These are phyloP conservation scores for Flexamia atlantica DNA, from an alignment of 2,888 invertebrate genomes.

Conservation along the genomic window DNA sequence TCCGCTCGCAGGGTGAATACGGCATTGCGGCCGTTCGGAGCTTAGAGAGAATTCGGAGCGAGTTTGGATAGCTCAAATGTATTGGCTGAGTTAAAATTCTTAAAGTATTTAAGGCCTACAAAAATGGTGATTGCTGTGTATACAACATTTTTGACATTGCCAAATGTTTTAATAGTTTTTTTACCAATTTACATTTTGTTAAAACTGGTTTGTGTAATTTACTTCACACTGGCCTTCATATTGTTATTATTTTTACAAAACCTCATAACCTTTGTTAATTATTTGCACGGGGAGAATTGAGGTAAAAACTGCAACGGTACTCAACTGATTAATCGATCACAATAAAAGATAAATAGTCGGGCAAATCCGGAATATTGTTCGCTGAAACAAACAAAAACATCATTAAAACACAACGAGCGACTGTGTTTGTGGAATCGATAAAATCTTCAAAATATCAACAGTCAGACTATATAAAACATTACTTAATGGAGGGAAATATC, in stretches of 20 bases:
- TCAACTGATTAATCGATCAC: not conserved
- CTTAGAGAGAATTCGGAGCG: not conserved
- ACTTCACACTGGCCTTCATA: no score
- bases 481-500: conserved; percentile 3
- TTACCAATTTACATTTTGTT: no score
- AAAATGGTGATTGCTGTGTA: no score
- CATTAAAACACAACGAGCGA: not conserved
- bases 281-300: no score
- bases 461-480: not conserved
- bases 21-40: not conserved
- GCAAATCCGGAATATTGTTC: not conserved
- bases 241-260: no score
- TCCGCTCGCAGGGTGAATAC: conserved; percentile 12
- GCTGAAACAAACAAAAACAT: not conserved
- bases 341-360: conserved; percentile 16
- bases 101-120: not conserved
- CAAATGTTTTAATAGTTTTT: no score
- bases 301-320: conserved; percentile 8
- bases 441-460: conserved; percentile 3
- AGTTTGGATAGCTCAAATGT: not conserved
- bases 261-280: no score
- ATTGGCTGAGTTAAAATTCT: not conserved
- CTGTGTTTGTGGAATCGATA: conserved; percentile 15
- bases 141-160: no score
- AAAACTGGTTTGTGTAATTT: no score